Evolutionary conservation across 2,888 invertebrate genomes (phyloP).

Genomic region (Pediacus dermestoides): DNA sequence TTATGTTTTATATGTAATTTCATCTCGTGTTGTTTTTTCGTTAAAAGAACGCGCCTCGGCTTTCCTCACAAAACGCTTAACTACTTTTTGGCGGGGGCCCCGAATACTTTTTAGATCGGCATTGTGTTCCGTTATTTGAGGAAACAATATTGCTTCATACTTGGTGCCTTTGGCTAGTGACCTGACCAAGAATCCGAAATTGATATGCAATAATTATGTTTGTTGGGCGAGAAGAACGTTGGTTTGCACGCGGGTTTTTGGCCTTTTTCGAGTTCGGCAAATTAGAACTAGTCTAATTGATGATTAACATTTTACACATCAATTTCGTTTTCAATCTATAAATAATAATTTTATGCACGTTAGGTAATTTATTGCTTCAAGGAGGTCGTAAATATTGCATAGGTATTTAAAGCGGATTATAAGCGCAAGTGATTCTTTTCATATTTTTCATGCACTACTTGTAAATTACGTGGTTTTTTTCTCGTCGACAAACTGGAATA

Average conservation of each 20-base stretch:
- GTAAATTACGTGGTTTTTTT: too few relatives aligned
- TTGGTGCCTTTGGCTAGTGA: constrained; percentile 33
- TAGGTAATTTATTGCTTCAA: constrained; percentile 1
- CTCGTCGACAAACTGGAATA: too few relatives aligned
- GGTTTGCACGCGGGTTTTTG: too few relatives aligned
- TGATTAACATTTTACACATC: too few relatives aligned
- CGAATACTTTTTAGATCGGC: constrained; percentile 35
- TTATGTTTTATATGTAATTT: constrained; percentile 38
- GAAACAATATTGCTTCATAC: constrained; percentile 42
- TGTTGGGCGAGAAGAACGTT: too few relatives aligned
- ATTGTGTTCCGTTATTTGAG: constrained; percentile 40
- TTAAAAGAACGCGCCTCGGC: too few relatives aligned
- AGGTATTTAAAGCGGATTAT: too few relatives aligned
- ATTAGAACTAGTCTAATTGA: too few relatives aligned
- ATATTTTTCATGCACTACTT: too few relatives aligned
- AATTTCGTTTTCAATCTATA: not conserved
- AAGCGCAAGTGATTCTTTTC: too few relatives aligned
- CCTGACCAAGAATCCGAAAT: constrained; percentile 35
- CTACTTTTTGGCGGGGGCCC: constrained; percentile 44
- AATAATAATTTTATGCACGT: not conserved
- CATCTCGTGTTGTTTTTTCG: too few relatives aligned
- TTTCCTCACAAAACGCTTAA: constrained; percentile 41
- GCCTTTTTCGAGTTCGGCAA: too few relatives aligned
- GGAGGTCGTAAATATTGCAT: constrained; percentile 1
- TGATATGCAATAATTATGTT: constrained; percentile 36